Conservation (phyloP, 2,113 vertebrate genomes). For the Fulica atra region DNA sequence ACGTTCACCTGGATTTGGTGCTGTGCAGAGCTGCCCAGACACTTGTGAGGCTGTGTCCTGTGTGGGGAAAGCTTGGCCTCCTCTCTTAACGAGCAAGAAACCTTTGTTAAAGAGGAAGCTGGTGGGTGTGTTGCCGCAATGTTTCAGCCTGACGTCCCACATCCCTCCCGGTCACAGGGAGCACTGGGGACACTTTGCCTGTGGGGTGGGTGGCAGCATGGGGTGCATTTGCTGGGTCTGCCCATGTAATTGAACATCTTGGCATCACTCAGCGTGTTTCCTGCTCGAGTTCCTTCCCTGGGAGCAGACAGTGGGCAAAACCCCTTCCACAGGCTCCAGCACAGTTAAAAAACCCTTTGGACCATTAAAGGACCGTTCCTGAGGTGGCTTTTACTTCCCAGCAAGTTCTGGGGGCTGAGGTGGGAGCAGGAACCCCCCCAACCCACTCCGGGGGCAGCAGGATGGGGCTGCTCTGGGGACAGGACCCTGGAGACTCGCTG, state of each 20-base stretch:
- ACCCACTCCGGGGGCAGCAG: fast-evolving
- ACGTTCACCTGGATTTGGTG: neutral
- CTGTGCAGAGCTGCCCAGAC: neutral
- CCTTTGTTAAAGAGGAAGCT: neutral
- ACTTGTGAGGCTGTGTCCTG: neutral
- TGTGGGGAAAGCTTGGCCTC: neutral
- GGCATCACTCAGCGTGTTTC: fast-evolving
- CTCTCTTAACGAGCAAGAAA: neutral
- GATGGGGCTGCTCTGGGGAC: neutral
- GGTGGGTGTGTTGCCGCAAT: neutral
- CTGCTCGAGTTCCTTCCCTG: neutral
- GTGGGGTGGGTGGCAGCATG: neutral
- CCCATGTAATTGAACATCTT: fast-evolving
- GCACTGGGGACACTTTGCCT: neutral
- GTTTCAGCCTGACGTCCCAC: neutral
- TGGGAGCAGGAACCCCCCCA: neutral
- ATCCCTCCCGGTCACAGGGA: neutral
- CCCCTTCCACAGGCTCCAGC: neutral
- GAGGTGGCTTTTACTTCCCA: neutral
- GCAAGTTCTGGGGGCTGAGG: neutral
- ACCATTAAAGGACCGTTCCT: neutral
- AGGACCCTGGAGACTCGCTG: neutral
- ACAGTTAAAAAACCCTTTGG: neutral
- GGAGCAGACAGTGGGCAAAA: fast-evolving
- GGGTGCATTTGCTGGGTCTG: neutral